Evolutionary conservation across 2,113 vertebrate species (phyloP).

Genomic region (Gallinago undulata): DNA sequence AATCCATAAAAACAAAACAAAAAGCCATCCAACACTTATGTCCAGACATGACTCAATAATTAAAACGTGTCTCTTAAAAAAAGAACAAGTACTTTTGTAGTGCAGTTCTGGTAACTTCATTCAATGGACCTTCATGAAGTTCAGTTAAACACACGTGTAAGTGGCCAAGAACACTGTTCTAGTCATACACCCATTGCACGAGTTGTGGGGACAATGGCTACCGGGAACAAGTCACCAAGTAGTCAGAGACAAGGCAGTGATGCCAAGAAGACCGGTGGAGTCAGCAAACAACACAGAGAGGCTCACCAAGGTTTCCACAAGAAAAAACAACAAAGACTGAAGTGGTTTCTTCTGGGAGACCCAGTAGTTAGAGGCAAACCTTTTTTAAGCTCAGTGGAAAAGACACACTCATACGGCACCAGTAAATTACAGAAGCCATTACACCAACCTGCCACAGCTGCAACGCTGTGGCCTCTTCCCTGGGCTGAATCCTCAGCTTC

Average conservation of each 20-base stretch:
- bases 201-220: background rate
- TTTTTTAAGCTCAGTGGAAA: constrained; percentile 62
- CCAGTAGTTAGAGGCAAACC: constrained; percentile 51
- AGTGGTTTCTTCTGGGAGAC: constrained; percentile 40
- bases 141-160: background rate
- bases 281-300: constrained; percentile 41
- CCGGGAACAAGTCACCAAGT: background rate
- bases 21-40: background rate
- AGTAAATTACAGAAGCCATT: constrained; percentile 51
- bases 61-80: background rate
- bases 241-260: background rate
- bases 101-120: background rate
- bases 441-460: constrained; percentile 10
- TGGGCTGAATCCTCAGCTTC: constrained; percentile 28
- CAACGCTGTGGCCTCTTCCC: constrained; percentile 35
- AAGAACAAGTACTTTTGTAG: background rate
- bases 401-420: constrained; percentile 9
- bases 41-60: background rate
- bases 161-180: background rate
- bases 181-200: background rate
- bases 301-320: constrained; percentile 50
- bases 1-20: background rate
- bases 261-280: constrained; percentile 8
- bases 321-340: constrained; percentile 34
- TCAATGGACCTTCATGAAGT: background rate